phyloP scores from a whole-genome alignment of 1,140 invertebrate genomes.

The Tetramorium parvispinum region DNA sequence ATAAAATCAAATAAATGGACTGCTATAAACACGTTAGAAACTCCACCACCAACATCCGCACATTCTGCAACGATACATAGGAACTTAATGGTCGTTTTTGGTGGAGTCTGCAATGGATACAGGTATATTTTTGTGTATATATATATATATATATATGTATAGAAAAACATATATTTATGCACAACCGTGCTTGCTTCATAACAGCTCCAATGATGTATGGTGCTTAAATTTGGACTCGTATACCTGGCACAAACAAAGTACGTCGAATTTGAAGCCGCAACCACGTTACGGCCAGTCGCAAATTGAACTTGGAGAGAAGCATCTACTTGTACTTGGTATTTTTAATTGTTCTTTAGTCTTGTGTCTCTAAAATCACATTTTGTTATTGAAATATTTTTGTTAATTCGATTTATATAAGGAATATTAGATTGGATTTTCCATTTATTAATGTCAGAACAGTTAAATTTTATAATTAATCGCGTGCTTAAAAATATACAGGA shows the following conservation, averaged over 20 bases:
- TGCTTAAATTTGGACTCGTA: conserved; percentile 92
- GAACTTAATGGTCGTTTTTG: conserved; percentile 96
- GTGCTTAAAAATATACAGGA: conserved; percentile 80
- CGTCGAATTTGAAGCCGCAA: conserved; percentile 90
- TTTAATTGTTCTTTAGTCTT: not conserved
- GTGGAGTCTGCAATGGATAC: conserved; percentile 87
- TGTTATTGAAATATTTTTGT: not conserved
- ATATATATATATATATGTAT: not conserved
- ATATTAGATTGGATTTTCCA: conserved; percentile 55
- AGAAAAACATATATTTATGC: not conserved
- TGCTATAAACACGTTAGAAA: conserved; percentile 88
- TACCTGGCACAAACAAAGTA: conserved; percentile 92
- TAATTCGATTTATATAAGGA: conserved; percentile 12
- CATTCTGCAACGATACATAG: conserved; percentile 96
- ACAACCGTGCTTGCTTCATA: conserved; percentile 51
- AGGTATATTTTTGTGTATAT: conserved; percentile 67
- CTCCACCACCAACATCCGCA: conserved; percentile 93
- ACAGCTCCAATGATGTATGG: conserved; percentile 95
- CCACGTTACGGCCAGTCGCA: conserved; percentile 96
- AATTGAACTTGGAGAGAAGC: conserved; percentile 89
- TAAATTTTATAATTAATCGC: not conserved
- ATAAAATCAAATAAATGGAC: conserved; percentile 94
- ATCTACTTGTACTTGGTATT: conserved; percentile 88
- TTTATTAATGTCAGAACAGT: conserved; percentile 43
- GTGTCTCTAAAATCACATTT: not conserved